Evolutionary conservation across 2,888 invertebrate genomes (phyloP).

Genomic region (Perizoma flavofasciatum): DNA sequence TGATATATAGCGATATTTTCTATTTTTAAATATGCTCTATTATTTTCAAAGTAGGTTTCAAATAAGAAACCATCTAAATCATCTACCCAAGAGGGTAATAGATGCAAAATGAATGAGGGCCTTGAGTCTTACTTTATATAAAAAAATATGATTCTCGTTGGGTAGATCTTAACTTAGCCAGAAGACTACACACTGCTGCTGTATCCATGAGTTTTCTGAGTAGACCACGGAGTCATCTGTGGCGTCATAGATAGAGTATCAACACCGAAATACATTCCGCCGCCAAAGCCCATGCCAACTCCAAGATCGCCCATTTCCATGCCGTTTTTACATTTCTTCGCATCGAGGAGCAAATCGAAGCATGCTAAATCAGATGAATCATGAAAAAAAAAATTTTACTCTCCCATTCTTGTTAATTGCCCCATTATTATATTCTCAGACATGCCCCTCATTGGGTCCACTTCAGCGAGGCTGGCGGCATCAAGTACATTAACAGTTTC

Average conservation of each 20-base stretch:
- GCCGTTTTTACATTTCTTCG: constrained; percentile 99
- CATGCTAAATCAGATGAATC: constrained; percentile 89
- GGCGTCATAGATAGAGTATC: constrained; percentile 96
- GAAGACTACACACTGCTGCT: constrained; percentile 92
- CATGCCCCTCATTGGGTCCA: constrained; percentile 98
- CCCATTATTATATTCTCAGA: constrained; percentile 99
- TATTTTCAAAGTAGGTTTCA: too few relatives aligned
- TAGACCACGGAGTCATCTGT: constrained; percentile 96
- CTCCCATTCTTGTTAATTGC: constrained; percentile 97
- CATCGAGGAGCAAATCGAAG: constrained; percentile 98
- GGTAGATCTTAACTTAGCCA: constrained; percentile 84
- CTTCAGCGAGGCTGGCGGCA: constrained; percentile 99
- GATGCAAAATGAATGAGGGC: too few relatives aligned
- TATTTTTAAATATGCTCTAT: too few relatives aligned
- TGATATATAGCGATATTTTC: too few relatives aligned
- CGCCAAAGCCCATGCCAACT: constrained; percentile 87
- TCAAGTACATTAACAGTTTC: constrained; percentile 99
- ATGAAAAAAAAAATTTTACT: constrained; percentile 27
- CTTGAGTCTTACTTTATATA: too few relatives aligned
- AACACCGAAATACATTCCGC: constrained; percentile 93
- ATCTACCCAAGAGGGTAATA: too few relatives aligned
- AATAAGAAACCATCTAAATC: too few relatives aligned
- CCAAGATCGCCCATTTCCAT: constrained; percentile 94
- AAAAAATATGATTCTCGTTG: background rate
- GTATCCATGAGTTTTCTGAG: constrained; percentile 92